Percentiles rank a stretch among this genome's conserved stretches.
These are phyloP conservation scores for Hydraecia micacea DNA, from an alignment of 2,888 invertebrate genomes.

Conservation along the genomic window DNA sequence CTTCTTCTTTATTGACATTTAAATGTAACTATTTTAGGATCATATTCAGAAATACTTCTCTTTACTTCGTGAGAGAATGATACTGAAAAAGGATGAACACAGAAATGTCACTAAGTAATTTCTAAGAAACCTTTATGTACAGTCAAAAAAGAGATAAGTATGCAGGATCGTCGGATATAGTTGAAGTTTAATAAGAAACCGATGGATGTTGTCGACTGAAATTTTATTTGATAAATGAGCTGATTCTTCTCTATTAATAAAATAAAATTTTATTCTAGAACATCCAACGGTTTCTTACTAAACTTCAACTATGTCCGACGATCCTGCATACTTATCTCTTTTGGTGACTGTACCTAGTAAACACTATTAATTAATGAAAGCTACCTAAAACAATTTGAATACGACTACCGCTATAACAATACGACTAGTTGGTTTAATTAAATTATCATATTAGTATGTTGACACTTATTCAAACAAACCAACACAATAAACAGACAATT, in stretches of 20 bases:
- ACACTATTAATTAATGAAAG: background rate
- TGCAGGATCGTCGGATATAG: no score
- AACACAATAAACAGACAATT: constrained; percentile 16
- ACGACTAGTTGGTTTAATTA: background rate
- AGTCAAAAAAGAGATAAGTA: no score
- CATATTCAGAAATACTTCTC: background rate
- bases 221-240: no score
- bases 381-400: background rate
- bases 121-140: background rate
- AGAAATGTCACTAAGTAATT: background rate
- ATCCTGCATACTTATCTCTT: no score
- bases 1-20: background rate
- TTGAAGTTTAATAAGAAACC: no score
- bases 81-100: background rate
- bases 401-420: background rate
- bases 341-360: background rate
- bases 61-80: background rate
- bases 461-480: constrained; percentile 7
- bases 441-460: constrained; percentile 1
- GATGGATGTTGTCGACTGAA: no score
- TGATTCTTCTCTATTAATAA: no score
- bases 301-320: no score
- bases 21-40: background rate
- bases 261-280: no score
- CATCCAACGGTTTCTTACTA: no score